These are phyloP conservation scores for Clistopyga incitator DNA, from an alignment of 2,888 invertebrate species.

Conservation along the genomic window DNA sequence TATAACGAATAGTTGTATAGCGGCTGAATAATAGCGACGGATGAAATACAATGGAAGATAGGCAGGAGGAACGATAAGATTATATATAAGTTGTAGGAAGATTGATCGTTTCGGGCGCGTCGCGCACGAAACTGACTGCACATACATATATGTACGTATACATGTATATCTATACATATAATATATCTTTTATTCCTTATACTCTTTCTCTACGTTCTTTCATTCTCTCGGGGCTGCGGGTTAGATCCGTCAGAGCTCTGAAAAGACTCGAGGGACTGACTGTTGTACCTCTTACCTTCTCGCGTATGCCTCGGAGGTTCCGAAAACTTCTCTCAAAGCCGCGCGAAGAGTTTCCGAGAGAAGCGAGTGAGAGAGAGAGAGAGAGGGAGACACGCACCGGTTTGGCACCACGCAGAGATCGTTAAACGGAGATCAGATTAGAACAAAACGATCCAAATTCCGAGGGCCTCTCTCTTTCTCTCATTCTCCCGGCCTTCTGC, in stretches of 20 bases:
- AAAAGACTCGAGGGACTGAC: slow-evolving; percentile 60
- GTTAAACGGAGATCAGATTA: slow-evolving; percentile 73
- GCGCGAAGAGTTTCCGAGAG: slow-evolving; percentile 23
- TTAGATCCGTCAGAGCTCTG: slow-evolving; percentile 61
- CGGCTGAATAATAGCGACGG: slow-evolving; percentile 36
- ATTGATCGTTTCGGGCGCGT: slow-evolving; percentile 61
- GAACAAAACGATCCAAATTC: slow-evolving; percentile 72
- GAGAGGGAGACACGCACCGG: slow-evolving; percentile 61
- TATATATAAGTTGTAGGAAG: slow-evolving; percentile 55
- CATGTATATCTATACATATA: not conserved
- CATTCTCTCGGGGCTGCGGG: slow-evolving; percentile 49
- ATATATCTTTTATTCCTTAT: slow-evolving; percentile 25
- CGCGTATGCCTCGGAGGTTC: slow-evolving; percentile 32
- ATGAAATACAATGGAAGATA: slow-evolving; percentile 43
- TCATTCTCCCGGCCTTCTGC: not conserved
- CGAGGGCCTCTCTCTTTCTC: slow-evolving; percentile 38
- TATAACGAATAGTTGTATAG: slow-evolving; percentile 34
- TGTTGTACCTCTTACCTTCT: slow-evolving; percentile 35
- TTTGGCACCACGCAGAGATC: slow-evolving; percentile 72
- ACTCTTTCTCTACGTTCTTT: slow-evolving; percentile 45
- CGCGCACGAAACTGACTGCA: slow-evolving; percentile 43
- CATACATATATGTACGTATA: not conserved
- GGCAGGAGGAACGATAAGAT: slow-evolving; percentile 59
- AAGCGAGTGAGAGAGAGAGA: slow-evolving; percentile 46
- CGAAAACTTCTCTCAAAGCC: slow-evolving; percentile 52